phyloP scores from a whole-genome alignment of 2,113 vertebrate species.

The Ancistrus triradiatus region DNA sequence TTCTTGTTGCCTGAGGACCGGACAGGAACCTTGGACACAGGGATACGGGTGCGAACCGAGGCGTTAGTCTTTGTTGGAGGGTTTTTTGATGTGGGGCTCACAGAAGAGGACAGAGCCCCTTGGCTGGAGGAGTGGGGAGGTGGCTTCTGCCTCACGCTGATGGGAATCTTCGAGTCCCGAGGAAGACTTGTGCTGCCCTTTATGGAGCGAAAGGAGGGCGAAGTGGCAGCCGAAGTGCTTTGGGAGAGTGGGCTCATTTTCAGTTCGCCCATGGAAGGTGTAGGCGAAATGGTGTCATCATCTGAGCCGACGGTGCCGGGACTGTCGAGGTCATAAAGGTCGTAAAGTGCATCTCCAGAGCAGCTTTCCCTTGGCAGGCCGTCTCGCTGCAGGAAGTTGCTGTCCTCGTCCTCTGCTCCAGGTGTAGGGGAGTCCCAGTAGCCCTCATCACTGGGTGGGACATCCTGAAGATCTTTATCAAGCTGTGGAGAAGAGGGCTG shows the following conservation, averaged over 20 bases:
- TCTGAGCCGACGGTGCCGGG: slow-evolving; percentile 63
- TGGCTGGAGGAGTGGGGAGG: slow-evolving; percentile 81
- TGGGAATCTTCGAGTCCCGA: slow-evolving; percentile 92
- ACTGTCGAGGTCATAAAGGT: slow-evolving; percentile 80
- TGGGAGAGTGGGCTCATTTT: slow-evolving; percentile 70
- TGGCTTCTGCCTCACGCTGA: slow-evolving; percentile 74
- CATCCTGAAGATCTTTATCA: slow-evolving; percentile 76
- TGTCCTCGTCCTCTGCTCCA: slow-evolving; percentile 83
- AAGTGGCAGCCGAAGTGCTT: slow-evolving; percentile 58
- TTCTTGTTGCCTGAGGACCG: slow-evolving; percentile 82
- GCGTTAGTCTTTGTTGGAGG: slow-evolving; percentile 76
- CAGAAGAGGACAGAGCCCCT: slow-evolving; percentile 67
- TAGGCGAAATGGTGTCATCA: slow-evolving; percentile 65
- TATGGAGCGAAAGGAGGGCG: slow-evolving; percentile 73
- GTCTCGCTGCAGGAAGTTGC: slow-evolving; percentile 67
- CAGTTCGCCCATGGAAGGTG: slow-evolving; percentile 70
- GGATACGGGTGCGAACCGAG: slow-evolving; percentile 84
- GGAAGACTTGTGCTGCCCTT: slow-evolving; percentile 82
- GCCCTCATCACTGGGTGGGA: slow-evolving; percentile 82
- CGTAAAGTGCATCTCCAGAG: slow-evolving; percentile 84
- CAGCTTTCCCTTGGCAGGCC: slow-evolving; percentile 79
- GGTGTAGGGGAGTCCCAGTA: slow-evolving; percentile 94
- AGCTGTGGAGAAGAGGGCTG: slow-evolving; percentile 63
- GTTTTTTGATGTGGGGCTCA: slow-evolving; percentile 65
- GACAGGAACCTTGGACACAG: slow-evolving; percentile 91